Percentiles rank a stretch among this genome's conserved stretches.
phyloP scores from a whole-genome alignment of 2,113 vertebrate genomes.

The Gallinago paraguaiae region DNA sequence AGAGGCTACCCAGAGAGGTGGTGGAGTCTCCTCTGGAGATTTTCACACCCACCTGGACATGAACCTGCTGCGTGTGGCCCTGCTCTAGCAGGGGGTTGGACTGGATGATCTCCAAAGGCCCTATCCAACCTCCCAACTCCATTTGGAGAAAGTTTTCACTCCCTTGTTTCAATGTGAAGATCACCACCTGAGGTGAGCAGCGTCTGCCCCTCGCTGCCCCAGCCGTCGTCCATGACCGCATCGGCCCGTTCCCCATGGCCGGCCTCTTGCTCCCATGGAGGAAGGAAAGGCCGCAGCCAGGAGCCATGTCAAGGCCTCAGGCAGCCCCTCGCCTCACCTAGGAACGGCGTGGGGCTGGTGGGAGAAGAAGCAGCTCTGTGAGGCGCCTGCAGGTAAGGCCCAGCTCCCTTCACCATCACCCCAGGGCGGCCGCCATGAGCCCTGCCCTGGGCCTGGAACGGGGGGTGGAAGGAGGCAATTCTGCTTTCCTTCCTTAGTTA shows the following conservation, averaged over 20 bases:
- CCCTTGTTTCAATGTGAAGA: rapidly evolving
- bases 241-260: rapidly evolving
- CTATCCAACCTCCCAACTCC: background rate
- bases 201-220: too few species aligned
- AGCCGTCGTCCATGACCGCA: too few species aligned
- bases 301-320: rapidly evolving
- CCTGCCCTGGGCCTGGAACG: rapidly evolving
- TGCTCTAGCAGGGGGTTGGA: too few species aligned
- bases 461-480: too few species aligned
- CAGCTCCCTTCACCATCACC: background rate
- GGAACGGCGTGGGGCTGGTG: rapidly evolving
- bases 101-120: too few species aligned
- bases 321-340: background rate
- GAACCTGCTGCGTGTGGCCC: background rate
- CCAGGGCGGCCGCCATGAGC: background rate
- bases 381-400: background rate
- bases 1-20: background rate
- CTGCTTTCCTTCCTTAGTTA: background rate
- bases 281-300: rapidly evolving
- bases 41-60: background rate
- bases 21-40: background rate
- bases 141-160: rapidly evolving
- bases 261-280: background rate
- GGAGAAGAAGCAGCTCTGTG: too few species aligned
- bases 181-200: rapidly evolving